Conservation (phyloP, 92 coral and sea anemone species). For the Porites lobata region DNA sequence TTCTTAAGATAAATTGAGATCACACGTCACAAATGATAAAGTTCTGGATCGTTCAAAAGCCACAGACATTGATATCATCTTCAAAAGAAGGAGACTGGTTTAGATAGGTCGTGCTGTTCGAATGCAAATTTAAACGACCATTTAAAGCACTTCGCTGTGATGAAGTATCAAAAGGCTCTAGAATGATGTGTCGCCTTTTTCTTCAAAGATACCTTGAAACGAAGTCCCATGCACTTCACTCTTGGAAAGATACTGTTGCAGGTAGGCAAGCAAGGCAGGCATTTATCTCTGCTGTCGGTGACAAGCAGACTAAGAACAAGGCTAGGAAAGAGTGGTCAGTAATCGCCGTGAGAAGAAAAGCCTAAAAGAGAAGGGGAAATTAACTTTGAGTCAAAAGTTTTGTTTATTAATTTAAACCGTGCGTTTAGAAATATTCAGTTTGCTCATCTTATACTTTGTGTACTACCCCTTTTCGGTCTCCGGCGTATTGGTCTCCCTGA, state of each 20-base stretch:
- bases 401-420: too few relatives aligned
- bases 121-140: background rate
- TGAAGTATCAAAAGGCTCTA: constrained; percentile 15
- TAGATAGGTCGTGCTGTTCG: constrained; percentile 7
- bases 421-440: too few relatives aligned
- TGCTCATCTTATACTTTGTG: too few relatives aligned
- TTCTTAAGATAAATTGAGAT: constrained; percentile 7
- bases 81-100: background rate
- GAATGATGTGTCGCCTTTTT: constrained; percentile 28
- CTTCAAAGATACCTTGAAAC: constrained; percentile 36
- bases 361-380: too few relatives aligned
- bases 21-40: too few relatives aligned
- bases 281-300: constrained; percentile 21
- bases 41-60: background rate
- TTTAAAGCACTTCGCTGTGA: constrained; percentile 24
- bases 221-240: constrained; percentile 14
- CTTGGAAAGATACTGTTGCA: constrained; percentile 21
- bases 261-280: constrained; percentile 13
- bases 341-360: too few relatives aligned
- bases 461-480: too few relatives aligned
- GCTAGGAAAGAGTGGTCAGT: too few relatives aligned
- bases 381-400: too few relatives aligned
- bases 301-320: background rate
- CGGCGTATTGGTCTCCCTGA: too few relatives aligned
- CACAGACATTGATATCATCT: background rate